Percentiles rank a stretch among this genome's conserved stretches.
Evolutionary conservation across 1,140 invertebrate genomes (phyloP).

Genomic region (Palaemon carinicauda): DNA sequence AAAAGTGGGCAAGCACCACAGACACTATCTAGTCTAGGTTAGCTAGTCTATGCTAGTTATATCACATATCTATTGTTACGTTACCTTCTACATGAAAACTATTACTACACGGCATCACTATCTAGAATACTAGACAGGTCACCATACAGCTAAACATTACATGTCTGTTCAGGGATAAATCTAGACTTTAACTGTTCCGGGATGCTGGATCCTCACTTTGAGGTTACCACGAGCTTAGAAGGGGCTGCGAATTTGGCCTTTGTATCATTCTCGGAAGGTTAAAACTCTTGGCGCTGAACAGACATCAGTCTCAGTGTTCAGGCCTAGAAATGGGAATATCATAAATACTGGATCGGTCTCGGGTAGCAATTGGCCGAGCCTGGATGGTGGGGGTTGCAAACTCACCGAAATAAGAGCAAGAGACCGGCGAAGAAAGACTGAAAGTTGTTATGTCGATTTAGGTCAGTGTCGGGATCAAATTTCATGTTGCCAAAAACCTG

Average conservation of each 20-base stretch:
- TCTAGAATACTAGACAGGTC: conserved; percentile 49
- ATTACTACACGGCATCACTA: conserved; percentile 40
- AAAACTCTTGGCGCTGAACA: conserved; percentile 46
- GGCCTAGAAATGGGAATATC: conserved; percentile 38
- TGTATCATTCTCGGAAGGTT: conserved; percentile 37
- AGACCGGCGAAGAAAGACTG: conserved; percentile 92
- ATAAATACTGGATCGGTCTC: conserved; percentile 26
- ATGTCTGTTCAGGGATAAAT: conserved; percentile 48
- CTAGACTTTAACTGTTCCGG: conserved; percentile 28
- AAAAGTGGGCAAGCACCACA: conserved; percentile 54
- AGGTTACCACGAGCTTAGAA: conserved; percentile 17
- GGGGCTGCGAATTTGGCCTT: conserved; percentile 34
- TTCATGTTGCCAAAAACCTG: conserved; percentile 94
- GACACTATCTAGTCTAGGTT: conserved; percentile 53
- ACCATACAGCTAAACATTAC: conserved; percentile 48
- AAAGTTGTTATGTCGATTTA: conserved; percentile 98
- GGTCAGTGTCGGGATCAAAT: conserved; percentile 84
- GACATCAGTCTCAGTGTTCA: conserved; percentile 51
- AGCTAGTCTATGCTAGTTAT: conserved; percentile 51
- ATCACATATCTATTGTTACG: conserved; percentile 40
- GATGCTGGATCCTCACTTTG: conserved; percentile 43
- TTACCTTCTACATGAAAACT: conserved; percentile 50
- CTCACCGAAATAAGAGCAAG: conserved; percentile 95
- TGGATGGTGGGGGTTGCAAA: conserved; percentile 61
- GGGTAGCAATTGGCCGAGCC: conserved; percentile 45